Conservation (phyloP, 2,113 vertebrate genomes). For the Plestiodon gilberti region DNA sequence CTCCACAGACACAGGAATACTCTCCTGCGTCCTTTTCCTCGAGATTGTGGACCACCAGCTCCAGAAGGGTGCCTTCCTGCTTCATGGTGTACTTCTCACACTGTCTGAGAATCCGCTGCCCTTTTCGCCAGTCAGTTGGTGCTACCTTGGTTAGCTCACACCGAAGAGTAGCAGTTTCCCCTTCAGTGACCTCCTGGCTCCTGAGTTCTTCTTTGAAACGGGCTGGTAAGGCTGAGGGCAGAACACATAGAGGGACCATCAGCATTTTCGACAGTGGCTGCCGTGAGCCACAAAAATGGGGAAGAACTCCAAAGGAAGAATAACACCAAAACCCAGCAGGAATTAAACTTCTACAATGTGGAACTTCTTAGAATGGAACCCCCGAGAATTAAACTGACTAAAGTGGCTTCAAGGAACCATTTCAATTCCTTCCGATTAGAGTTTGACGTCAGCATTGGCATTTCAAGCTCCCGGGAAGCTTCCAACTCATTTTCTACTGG, state of each 20-base stretch:
- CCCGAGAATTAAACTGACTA: neutral
- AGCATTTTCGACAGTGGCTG: accelerated
- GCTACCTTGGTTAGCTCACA: conserved; percentile 82
- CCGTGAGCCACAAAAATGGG: neutral
- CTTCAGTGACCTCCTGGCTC: conserved; percentile 59
- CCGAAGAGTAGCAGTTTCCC: conserved; percentile 63
- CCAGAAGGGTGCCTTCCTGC: conserved; percentile 61
- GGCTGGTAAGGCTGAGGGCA: conserved; percentile 56
- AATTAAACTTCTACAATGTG: neutral
- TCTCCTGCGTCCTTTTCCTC: conserved; percentile 74
- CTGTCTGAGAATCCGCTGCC: conserved; percentile 58
- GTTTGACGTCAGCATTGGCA: neutral
- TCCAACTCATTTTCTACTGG: neutral
- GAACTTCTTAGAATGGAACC: neutral
- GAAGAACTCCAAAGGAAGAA: neutral
- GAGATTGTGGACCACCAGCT: conserved; percentile 72
- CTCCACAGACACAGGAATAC: conserved; percentile 75
- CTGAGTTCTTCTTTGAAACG: conserved; percentile 79
- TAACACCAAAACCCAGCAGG: neutral
- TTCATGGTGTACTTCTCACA: conserved; percentile 67
- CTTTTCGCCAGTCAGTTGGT: conserved; percentile 73
- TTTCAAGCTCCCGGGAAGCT: neutral
- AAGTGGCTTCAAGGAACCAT: neutral
- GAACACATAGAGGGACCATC: conserved; percentile 31
- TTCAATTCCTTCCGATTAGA: neutral